phyloP scores from a whole-genome alignment of 1,140 invertebrate genomes.

The Hyposmocoma kahamanoa region DNA sequence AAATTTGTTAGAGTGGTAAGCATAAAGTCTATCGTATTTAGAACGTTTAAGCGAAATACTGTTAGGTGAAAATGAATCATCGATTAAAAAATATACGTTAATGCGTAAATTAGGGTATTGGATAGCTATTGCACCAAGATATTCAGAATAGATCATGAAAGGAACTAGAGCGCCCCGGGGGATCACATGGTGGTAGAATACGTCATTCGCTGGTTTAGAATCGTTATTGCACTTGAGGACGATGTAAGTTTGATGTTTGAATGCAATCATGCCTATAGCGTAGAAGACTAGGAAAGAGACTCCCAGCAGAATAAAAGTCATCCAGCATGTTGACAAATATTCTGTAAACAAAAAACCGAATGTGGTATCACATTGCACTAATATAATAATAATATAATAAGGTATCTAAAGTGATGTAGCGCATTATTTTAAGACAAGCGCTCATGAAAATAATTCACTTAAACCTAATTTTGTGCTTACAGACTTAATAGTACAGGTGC shows the following conservation, averaged over 20 bases:
- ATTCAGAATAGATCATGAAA: conserved; percentile 37
- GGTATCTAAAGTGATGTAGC: too few species aligned
- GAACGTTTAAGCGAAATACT: conserved; percentile 16
- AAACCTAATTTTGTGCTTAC: too few species aligned
- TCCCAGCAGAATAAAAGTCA: conserved; percentile 44
- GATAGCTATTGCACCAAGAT: conserved; percentile 39
- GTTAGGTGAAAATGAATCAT: conserved; percentile 30
- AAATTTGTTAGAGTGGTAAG: neutral
- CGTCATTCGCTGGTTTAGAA: conserved; percentile 35
- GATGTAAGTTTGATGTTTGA: conserved; percentile 20
- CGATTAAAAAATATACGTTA: conserved; percentile 44
- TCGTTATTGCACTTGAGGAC: conserved; percentile 41
- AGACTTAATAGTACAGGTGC: too few species aligned
- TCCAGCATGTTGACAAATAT: conserved; percentile 52
- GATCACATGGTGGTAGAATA: conserved; percentile 46
- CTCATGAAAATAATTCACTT: too few species aligned
- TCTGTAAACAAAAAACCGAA: conserved; percentile 41
- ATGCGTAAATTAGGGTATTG: conserved; percentile 41
- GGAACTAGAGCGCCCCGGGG: conserved; percentile 23
- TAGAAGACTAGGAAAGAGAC: conserved; percentile 52
- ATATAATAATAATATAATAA: too few species aligned
- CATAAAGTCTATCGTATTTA: conserved; percentile 8
- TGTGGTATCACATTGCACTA: too few species aligned
- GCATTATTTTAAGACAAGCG: too few species aligned
- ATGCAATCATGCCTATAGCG: conserved; percentile 26